Evolutionary conservation across 2,888 invertebrate species (phyloP), one percentile per base, ranked within the genome.

Genomic region (Rhogogaster chlorosoma): DNA sequence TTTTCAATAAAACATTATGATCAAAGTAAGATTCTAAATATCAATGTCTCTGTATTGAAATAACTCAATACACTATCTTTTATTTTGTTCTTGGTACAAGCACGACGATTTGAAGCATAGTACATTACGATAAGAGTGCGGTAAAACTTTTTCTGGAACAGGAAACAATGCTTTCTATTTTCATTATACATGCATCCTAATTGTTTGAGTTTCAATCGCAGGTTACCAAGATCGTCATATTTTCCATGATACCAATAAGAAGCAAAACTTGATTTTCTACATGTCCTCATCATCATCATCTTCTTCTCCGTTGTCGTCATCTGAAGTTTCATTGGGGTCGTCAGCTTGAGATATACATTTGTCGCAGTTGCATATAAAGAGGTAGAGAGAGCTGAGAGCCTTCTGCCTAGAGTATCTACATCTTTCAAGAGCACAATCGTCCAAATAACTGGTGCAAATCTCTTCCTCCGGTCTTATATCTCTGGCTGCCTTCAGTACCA

Each of bases 331-430:
- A 92, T 98, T 97, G 0, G 97, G 96, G 89, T 98, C 96, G 10
- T 95, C 95, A 0, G 95, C 94, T 92, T 99, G 96, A 0, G 94
- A 92, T 84, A 95, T 92, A 93, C 99, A 99, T 89, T 97, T 98
- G 9, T 95, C 94, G 93, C 99, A 99, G 88, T 95, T 94, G 90
- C 99, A 99, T 10, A 95, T 93, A 90, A 98, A 98, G 45, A 98
- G 94, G 91, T 98, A 98, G 93, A 97, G 96, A 86, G 97, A 96
- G 57, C 96, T 96, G 83, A 96, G 92, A 84, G 96, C 95, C 94
- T 98, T 98, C 91, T 97, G 97, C 87, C 99, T 95, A 0, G 98
- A 97, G 94, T 99, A 97, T 88, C 98, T 95, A 57, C 98, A 98
- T 86, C 98, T 94, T 86, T 95, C 95, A 86, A 97, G 92, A 78